These are phyloP conservation scores for Liparis tanakae DNA, from an alignment of 2,797 vertebrate genomes.

Conservation along the genomic window DNA sequence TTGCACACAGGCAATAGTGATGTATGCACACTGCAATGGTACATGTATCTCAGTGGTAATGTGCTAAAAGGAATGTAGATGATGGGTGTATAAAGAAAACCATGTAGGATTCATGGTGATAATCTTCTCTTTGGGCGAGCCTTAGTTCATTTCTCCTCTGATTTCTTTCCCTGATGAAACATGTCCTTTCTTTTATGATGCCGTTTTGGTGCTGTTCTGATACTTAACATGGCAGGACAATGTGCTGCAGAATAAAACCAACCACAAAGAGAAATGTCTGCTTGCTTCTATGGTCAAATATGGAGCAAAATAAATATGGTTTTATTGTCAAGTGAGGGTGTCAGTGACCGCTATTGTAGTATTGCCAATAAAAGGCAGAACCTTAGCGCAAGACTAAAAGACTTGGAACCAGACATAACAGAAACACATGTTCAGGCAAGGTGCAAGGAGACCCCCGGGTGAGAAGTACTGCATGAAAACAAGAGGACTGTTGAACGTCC, in stretches of 20 bases:
- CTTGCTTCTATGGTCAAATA: constrained; percentile 32
- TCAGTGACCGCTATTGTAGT: constrained; percentile 46
- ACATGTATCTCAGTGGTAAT: constrained; percentile 33
- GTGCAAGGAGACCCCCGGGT: constrained; percentile 64
- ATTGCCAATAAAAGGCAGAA: constrained; percentile 61
- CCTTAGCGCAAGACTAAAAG: constrained; percentile 47
- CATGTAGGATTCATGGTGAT: constrained; percentile 44
- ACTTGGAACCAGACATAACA: constrained; percentile 59
- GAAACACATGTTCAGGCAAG: constrained; percentile 64
- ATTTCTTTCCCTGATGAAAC: constrained; percentile 22
- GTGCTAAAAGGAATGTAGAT: constrained; percentile 29
- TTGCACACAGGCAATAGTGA: constrained; percentile 34
- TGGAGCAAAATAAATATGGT: constrained; percentile 37
- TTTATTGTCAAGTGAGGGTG: constrained; percentile 40
- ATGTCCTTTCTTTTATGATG: constrained; percentile 22
- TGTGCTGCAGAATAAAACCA: constrained; percentile 41
- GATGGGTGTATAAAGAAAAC: constrained; percentile 39
- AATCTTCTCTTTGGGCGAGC: constrained; percentile 56
- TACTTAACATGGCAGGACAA: constrained; percentile 32
- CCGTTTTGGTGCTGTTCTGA: constrained; percentile 38
- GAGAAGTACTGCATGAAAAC: constrained; percentile 64
- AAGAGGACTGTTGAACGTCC: constrained; percentile 47
- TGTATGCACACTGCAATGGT: constrained; percentile 32
- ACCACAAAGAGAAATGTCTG: constrained; percentile 19
- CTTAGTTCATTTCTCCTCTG: constrained; percentile 27